A percentile compares a stretch with the other conserved stretches of the same genome.
Evolutionary conservation across 2,797 vertebrate species (phyloP).

Genomic region (Phoxinus dragarum): DNA sequence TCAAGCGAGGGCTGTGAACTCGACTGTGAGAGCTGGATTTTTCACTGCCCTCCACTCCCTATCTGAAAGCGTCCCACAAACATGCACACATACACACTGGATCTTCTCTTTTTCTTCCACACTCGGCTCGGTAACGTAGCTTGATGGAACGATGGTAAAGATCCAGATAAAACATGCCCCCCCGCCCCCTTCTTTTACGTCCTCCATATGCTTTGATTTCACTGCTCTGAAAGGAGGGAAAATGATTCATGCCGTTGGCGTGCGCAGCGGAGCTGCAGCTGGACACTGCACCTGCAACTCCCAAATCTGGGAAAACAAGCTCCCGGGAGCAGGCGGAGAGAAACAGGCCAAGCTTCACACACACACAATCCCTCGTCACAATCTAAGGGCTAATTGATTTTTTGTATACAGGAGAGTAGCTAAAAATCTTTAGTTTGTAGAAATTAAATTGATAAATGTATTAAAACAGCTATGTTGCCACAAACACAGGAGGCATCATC

Average conservation of each 20-base stretch:
- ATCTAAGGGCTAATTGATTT: slow-evolving; percentile 61
- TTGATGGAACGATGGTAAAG: slow-evolving; percentile 49
- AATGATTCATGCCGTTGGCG: slow-evolving; percentile 77
- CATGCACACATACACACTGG: slow-evolving; percentile 5
- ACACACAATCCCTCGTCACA: slow-evolving; percentile 57
- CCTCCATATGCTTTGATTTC: slow-evolving; percentile 73
- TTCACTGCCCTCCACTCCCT: slow-evolving; percentile 10
- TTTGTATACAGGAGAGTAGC: slow-evolving; percentile 61
- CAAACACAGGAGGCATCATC: slow-evolving; percentile 33
- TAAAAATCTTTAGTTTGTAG: slow-evolving; percentile 22
- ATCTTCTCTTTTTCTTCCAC: slow-evolving; percentile 46
- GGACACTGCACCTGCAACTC: slow-evolving; percentile 78
- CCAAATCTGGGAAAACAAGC: slow-evolving; percentile 71
- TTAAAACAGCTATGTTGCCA: slow-evolving; percentile 23
- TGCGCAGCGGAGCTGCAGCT: slow-evolving; percentile 75
- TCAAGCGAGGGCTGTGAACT: slow-evolving; percentile 44
- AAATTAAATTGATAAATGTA: slow-evolving; percentile 7
- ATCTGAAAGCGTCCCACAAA: slow-evolving; percentile 28
- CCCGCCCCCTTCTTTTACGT: slow-evolving; percentile 58
- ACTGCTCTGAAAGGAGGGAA: slow-evolving; percentile 66
- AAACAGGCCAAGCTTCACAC: slow-evolving; percentile 39
- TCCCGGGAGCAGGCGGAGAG: slow-evolving; percentile 66
- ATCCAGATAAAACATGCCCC: slow-evolving; percentile 58
- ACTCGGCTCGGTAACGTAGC: slow-evolving; percentile 36
- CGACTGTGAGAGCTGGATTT: slow-evolving; percentile 25